Evolutionary conservation across 2,888 invertebrate genomes (phyloP).

Genomic region (Coecobrya sp.): DNA sequence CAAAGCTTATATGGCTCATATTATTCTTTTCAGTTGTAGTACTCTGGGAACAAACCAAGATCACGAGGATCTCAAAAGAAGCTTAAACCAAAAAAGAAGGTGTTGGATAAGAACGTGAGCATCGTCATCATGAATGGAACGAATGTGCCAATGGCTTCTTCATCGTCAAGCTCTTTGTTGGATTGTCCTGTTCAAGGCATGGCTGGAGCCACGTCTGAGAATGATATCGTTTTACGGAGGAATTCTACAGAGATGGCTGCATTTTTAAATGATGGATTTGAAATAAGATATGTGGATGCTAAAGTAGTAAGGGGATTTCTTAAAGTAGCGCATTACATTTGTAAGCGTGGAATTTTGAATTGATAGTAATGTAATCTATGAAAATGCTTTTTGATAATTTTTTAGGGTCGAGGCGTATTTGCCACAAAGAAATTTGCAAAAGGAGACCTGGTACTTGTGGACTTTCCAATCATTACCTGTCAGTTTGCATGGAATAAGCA

Average conservation of each 20-base stretch:
- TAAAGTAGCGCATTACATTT: not conserved
- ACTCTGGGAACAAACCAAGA: constrained; percentile 19
- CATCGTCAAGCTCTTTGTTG: constrained; percentile 62
- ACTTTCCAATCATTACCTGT: constrained; percentile 95
- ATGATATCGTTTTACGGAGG: constrained; percentile 54
- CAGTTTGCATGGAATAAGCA: constrained; percentile 98
- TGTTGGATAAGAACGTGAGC: not conserved
- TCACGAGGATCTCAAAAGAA: constrained; percentile 50
- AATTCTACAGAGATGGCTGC: constrained; percentile 73
- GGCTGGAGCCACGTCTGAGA: constrained; percentile 43
- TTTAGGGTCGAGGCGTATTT: constrained; percentile 95
- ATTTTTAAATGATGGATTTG: constrained; percentile 81
- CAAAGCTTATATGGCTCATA: not conserved
- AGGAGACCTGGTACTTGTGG: constrained; percentile 95
- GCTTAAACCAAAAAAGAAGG: not conserved
- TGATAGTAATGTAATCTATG: not conserved
- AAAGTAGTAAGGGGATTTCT: constrained; percentile 81
- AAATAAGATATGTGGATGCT: constrained; percentile 82
- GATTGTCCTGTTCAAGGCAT: constrained; percentile 27
- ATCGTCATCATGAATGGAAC: constrained; percentile 66
- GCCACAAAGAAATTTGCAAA: constrained; percentile 91
- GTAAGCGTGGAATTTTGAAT: not conserved
- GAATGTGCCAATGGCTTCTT: constrained; percentile 58
- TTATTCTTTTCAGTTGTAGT: not conserved
- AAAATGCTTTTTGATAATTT: constrained; percentile 84